Base-by-base conservation (phyloP, 2,113 vertebrate species). In the Butorides virescens region DNA sequence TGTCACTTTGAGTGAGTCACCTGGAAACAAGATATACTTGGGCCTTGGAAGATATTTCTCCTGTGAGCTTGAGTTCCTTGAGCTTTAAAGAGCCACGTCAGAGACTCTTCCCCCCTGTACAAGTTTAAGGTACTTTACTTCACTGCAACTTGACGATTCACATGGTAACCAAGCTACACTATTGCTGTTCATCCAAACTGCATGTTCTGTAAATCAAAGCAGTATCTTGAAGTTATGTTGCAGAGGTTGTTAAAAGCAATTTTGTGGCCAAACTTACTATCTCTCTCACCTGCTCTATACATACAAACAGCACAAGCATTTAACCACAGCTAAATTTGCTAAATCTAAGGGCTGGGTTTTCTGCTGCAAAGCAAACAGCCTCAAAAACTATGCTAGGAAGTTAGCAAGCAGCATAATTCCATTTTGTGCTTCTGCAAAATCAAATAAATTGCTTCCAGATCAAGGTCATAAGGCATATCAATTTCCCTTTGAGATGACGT, bases 381-480 rank as follows among this genome's bases (percentile, higher is more conserved):
- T 65, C 68, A 75, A 65, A 88, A 61, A 29, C 0, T 36, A 47
- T 5, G 59, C 72, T 86, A 95, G 90, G 92, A 96, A 94, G 44
- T 56, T 72, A 93, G 79, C 55, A 94, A 90, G 56, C 9, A 19
- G 66, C 79, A 13, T 83, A 95, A 97, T 95, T 97, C n/a, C 53
- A 90, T 95, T 65, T 61, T 90, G 37, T 85, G 13, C 66, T 97
- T 95, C 94, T 90, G 90, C 36, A 95, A 88, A 88, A 89, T 79
- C 42, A 91, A 59, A 62, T 29, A 87, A 95, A 85, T 92, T 29
- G 1, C 91, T 67, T 89, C 66, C 83, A 95, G 52, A 91, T 82
- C 84, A 96, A 96, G 78, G 85, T 85, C 44, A 53, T 39, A 66
- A 62, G 39, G 73, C 11, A 25, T 94, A 96, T 90, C 39, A 85